Base-by-base conservation (phyloP, 2,888 invertebrate species). In the Ametastegia equiseti region DNA sequence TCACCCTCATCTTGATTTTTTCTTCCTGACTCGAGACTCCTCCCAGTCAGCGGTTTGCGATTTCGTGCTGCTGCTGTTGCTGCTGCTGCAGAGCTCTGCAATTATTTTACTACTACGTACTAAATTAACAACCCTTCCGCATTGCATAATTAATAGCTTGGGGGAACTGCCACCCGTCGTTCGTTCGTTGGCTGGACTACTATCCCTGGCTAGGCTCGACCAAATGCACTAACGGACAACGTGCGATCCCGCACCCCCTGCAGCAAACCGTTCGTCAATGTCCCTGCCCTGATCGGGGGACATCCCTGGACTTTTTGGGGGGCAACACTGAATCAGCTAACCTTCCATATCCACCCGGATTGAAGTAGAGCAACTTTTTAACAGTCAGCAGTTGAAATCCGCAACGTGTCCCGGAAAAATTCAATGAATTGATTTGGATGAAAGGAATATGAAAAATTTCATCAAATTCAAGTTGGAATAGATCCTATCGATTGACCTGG, bases 61-160 rank as follows among this genome's bases (percentile, higher is more conserved):
- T n/a, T n/a, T n/a, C n/a, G n/a, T n/a, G 45, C 4, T 5, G 63
- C 33, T 5, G 23, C 27, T 27, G 71, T 23, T 27, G 45, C 15
- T n/a, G 45, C 4, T 5, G 63, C 33, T 5, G 23, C 27, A 13
- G 78, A 78, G 69, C 80, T 80, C 78, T 81, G 63, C 73, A 82
- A 82, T 83, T 82, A 86, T 85, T 86, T 83, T 83, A 80, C 82
- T 82, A 75, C 54, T 54, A 80, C 79, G 81, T 79, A 73, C 81
- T 73, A 50, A 81, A 81, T 75, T 80, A 82, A 63, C 83, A 69
- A 83, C 84, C 85, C 86, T 86, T 84, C 81, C 79, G 81, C 81
- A 83, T 81, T 88, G 84, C 85, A 88, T 88, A 88, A 88, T 88
- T 88, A 88, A 88, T 85, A 84, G 83, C 69, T 60, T 81, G 80